A percentile compares a stretch with the other conserved stretches of the same genome.
phyloP scores from a whole-genome alignment of 2,113 vertebrate species.

The Camelus bactrianus region DNA sequence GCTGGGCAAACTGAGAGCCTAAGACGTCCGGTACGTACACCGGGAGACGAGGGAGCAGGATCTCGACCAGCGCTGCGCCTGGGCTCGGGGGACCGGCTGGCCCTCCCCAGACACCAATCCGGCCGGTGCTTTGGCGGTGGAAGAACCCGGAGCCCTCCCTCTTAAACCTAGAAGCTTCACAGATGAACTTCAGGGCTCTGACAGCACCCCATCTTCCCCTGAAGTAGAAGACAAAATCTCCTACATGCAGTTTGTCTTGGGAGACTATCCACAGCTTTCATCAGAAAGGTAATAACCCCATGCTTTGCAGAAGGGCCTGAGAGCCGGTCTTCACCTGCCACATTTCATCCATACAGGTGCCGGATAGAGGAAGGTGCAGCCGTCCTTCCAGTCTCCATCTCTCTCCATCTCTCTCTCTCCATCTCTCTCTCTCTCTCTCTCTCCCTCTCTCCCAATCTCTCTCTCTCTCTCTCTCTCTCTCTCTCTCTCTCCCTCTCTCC shows the following conservation, averaged over 20 bases:
- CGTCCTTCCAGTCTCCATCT: background rate
- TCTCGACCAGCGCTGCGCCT: background rate
- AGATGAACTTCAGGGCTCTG: background rate
- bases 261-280: background rate
- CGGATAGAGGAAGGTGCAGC: accelerated
- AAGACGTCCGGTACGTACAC: background rate
- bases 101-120: background rate
- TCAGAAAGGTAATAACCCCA: background rate
- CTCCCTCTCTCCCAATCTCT: too few relatives aligned
- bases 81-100: background rate
- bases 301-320: background rate
- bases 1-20: background rate
- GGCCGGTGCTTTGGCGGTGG: background rate
- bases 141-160: background rate
- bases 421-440: background rate
- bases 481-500: background rate
- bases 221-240: background rate
- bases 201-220: background rate
- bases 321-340: background rate
- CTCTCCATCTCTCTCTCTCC: background rate
- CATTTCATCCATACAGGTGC: background rate
- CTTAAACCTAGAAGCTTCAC: background rate
- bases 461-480: too few relatives aligned
- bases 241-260: background rate
- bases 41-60: background rate